phyloP scores from a whole-genome alignment of 1,140 invertebrate species.

The Octopus sinensis region DNA sequence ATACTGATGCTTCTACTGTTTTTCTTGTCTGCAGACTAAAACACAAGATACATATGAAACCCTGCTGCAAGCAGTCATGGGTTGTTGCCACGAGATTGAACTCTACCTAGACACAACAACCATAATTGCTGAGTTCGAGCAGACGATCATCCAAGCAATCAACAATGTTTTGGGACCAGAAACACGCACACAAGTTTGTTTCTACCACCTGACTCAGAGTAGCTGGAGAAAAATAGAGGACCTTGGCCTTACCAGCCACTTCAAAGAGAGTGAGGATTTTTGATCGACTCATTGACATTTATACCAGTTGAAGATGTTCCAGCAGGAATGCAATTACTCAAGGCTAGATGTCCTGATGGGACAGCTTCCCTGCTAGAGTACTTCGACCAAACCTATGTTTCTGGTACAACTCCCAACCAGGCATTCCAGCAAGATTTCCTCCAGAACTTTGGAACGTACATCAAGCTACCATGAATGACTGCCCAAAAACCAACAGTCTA shows the following conservation, averaged over 20 bases:
- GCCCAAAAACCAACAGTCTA: too few relatives aligned
- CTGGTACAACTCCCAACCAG: slow-evolving; percentile 10
- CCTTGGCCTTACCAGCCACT: background rate
- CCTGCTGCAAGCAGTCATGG: background rate
- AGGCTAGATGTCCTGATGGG: background rate
- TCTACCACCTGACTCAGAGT: slow-evolving; percentile 17
- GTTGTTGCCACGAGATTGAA: background rate
- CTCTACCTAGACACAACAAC: background rate
- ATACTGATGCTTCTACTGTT: background rate
- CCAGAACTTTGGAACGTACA: slow-evolving; percentile 23
- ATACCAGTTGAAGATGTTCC: slow-evolving; percentile 21
- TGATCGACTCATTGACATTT: slow-evolving; percentile 21
- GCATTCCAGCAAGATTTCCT: slow-evolving; percentile 10
- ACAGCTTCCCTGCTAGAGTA: slow-evolving; percentile 5
- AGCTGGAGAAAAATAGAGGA: slow-evolving; percentile 7
- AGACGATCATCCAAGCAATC: background rate
- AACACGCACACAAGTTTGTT: background rate
- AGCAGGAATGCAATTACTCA: background rate
- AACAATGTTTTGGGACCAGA: background rate
- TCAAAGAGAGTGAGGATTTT: slow-evolving; percentile 14
- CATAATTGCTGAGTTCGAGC: slow-evolving; percentile 17
- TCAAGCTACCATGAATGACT: slow-evolving; percentile 16
- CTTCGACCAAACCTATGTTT: slow-evolving; percentile 17
- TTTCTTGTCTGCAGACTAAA: slow-evolving; percentile 14
- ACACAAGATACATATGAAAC: slow-evolving; percentile 13